Evolutionary conservation across 2,888 invertebrate species (phyloP).

Genomic region (Drosophila tanythrix): DNA sequence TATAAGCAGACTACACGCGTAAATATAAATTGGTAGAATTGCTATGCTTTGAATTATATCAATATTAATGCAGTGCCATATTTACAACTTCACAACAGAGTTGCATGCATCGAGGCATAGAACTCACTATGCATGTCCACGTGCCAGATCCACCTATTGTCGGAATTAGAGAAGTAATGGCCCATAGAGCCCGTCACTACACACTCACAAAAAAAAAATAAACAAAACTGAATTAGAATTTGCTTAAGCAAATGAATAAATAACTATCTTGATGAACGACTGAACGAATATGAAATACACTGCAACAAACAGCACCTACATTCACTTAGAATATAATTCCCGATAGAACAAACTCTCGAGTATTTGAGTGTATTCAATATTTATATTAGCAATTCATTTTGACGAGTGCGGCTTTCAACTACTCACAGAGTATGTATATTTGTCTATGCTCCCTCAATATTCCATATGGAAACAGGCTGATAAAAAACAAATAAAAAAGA

Average conservation of each 20-base stretch:
- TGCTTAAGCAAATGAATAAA: conserved; percentile 31
- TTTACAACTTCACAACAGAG: conserved; percentile 6
- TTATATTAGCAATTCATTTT: conserved; percentile 25
- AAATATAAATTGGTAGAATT: conserved; percentile 8
- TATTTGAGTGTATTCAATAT: conserved; percentile 26
- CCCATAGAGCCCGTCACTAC: conserved; percentile 50
- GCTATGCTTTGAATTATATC: background rate
- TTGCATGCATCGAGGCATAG: conserved; percentile 36
- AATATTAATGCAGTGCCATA: conserved; percentile 1
- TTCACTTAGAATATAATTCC: background rate
- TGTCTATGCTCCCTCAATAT: conserved; percentile 23
- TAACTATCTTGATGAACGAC: background rate
- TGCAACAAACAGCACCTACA: background rate
- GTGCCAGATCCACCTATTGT: conserved; percentile 49
- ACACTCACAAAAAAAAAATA: conserved; percentile 37
- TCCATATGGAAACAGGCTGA: conserved; percentile 62
- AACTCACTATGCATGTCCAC: conserved; percentile 49
- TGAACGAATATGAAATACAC: conserved; percentile 23
- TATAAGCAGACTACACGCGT: conserved; percentile 30
- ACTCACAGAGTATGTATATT: conserved; percentile 9
- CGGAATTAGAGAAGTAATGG: conserved; percentile 42
- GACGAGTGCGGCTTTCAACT: conserved; percentile 35
- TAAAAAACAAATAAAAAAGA: conserved; percentile 56
- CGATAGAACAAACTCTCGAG: background rate
- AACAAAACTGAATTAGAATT: conserved; percentile 34